Conservation (phyloP, 2,797 vertebrate species). For the Orestias chungarensis region DNA sequence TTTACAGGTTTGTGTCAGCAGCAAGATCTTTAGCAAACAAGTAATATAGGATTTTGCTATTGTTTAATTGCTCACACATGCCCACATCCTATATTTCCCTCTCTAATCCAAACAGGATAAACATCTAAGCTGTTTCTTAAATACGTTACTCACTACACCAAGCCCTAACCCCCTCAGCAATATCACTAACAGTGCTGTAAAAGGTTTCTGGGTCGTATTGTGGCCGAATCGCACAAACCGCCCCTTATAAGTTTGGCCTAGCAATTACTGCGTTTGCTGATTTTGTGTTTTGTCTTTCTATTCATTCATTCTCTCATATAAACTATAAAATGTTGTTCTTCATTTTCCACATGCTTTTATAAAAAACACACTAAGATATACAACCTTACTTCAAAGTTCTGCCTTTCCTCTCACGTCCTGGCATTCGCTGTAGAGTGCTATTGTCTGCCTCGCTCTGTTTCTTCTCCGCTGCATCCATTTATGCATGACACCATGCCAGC, state of each 20-base stretch:
- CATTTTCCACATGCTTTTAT: slow-evolving; percentile 33
- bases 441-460: slow-evolving; percentile 37
- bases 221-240: slow-evolving; percentile 26
- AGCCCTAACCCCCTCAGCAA: neutral
- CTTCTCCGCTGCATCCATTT: slow-evolving; percentile 48
- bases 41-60: neutral
- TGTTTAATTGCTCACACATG: neutral
- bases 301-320: slow-evolving; percentile 47
- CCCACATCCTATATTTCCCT: slow-evolving; percentile 2
- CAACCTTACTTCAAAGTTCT: slow-evolving; percentile 40
- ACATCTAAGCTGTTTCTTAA: slow-evolving; percentile 12
- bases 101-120: slow-evolving; percentile 19
- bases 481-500: slow-evolving; percentile 61
- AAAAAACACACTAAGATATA: slow-evolving; percentile 24
- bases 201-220: slow-evolving; percentile 44
- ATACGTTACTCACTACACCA: neutral
- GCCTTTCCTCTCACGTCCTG: slow-evolving; percentile 2
- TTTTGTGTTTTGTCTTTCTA: slow-evolving; percentile 47
- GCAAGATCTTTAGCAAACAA: neutral
- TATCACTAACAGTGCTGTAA: slow-evolving; percentile 31
- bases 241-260: slow-evolving; percentile 29
- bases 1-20: neutral
- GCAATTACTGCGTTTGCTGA: slow-evolving; percentile 43
- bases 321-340: slow-evolving; percentile 53
- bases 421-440: slow-evolving; percentile 34